Percentiles rank a stretch among this genome's conserved stretches.
phyloP scores from a whole-genome alignment of 2,797 vertebrate genomes.

The Cephalopachus bancanus region DNA sequence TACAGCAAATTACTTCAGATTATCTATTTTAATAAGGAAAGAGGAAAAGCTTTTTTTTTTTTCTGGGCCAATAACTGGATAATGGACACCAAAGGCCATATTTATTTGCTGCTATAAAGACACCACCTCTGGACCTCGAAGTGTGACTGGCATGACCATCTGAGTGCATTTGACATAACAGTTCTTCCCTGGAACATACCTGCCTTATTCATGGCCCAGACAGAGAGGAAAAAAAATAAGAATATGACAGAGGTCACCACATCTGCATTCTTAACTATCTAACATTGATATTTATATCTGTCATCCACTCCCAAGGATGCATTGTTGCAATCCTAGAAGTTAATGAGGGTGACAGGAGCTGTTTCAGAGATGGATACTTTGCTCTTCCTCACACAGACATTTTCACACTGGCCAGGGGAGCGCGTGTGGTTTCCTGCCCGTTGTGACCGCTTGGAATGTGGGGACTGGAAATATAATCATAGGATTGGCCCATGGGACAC shows the following conservation, averaged over 20 bases:
- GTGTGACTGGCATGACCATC: background rate
- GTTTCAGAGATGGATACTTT: background rate
- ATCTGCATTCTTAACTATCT: background rate
- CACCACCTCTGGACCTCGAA: background rate
- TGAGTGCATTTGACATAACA: background rate
- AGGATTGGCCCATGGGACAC: background rate
- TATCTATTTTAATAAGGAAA: background rate
- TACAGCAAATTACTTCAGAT: background rate
- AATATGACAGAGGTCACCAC: background rate
- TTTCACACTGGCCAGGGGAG: background rate
- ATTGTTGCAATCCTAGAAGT: background rate
- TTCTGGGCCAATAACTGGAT: background rate
- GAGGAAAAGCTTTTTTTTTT: background rate
- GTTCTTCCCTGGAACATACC: background rate
- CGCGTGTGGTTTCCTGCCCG: background rate
- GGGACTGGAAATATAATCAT: background rate
- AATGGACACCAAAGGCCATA: background rate
- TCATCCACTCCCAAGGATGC: background rate
- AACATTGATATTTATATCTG: background rate
- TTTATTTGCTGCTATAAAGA: background rate
- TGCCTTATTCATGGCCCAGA: background rate
- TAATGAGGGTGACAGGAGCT: background rate
- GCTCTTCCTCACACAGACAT: background rate
- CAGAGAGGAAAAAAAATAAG: background rate
- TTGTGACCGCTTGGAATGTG: background rate